These are phyloP conservation scores for Patella caerulea DNA, from an alignment of 2,888 invertebrate species.

Conservation along the genomic window DNA sequence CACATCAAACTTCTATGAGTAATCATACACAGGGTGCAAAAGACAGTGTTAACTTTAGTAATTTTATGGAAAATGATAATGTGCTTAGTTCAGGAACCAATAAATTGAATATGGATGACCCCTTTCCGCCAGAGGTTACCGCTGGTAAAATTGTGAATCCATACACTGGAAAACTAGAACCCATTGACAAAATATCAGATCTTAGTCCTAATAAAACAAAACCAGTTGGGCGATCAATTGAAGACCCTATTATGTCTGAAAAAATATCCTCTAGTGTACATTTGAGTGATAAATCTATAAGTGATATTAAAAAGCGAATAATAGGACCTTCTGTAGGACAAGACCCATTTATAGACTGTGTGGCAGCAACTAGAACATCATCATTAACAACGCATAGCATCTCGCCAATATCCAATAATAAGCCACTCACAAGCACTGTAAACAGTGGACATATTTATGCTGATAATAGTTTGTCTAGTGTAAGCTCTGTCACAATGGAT, in stretches of 20 bases:
- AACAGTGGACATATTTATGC: neutral
- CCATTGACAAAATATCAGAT: conserved; percentile 56
- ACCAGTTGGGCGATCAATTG: neutral
- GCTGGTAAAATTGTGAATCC: conserved; percentile 65
- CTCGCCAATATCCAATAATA: conserved; percentile 5
- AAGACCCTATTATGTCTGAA: neutral
- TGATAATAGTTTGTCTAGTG: conserved; percentile 10
- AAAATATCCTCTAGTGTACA: neutral
- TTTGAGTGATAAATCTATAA: neutral
- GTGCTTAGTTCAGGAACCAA: conserved; percentile 22
- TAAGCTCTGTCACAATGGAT: neutral
- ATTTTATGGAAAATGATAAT: conserved; percentile 15
- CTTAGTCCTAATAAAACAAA: conserved; percentile 50
- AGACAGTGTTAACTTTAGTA: neutral
- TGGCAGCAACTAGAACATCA: conserved; percentile 18
- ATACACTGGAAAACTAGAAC: conserved; percentile 63
- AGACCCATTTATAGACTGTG: conserved; percentile 8
- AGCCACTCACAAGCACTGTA: neutral
- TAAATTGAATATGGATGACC: conserved; percentile 27
- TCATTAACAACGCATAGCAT: conserved; percentile 5
- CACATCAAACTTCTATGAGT: neutral
- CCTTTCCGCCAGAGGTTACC: conserved; percentile 43
- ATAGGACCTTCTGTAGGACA: neutral
- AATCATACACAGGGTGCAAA: conserved; percentile 7
- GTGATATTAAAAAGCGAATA: conserved; percentile 8